Percentiles rank a stretch among this genome's conserved stretches.
phyloP scores from a whole-genome alignment of 2,797 vertebrate species.

The Molossus alvarezi region DNA sequence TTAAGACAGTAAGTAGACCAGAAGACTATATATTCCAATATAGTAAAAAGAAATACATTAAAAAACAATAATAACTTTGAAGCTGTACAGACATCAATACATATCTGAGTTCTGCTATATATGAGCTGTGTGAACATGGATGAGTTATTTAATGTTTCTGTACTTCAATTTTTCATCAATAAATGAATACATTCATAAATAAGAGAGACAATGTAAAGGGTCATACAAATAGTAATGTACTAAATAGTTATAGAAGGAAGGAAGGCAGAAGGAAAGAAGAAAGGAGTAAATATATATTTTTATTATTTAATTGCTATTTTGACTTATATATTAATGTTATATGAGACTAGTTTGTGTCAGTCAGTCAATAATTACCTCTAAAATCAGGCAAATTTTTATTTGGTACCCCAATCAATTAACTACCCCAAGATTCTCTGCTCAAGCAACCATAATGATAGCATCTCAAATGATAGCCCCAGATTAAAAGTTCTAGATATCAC shows the following conservation, averaged over 20 bases:
- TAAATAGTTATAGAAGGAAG: background rate
- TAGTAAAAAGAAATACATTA: constrained; percentile 30
- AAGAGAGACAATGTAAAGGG: background rate
- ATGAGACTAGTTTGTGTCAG: background rate
- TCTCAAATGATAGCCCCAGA: background rate
- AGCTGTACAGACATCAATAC: constrained; percentile 18
- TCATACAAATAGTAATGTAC: background rate
- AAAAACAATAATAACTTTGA: constrained; percentile 20
- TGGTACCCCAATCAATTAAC: background rate
- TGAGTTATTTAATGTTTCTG: constrained; percentile 26
- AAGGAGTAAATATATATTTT: background rate
- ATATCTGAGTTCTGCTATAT: background rate
- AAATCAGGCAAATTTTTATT: background rate
- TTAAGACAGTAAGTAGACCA: background rate
- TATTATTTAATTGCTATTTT: constrained; percentile 22
- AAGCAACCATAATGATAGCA: background rate
- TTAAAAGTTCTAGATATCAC: background rate
- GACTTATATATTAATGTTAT: background rate
- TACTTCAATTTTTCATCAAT: constrained; percentile 55
- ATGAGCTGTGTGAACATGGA: background rate
- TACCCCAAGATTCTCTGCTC: background rate
- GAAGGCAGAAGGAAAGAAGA: background rate
- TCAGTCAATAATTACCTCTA: background rate
- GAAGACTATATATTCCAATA: background rate
- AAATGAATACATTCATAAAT: constrained; percentile 21